A percentile compares a stretch with the other conserved stretches of the same genome.
Conservation (phyloP, 2,888 invertebrate species). For the Drosophila formosana region DNA sequence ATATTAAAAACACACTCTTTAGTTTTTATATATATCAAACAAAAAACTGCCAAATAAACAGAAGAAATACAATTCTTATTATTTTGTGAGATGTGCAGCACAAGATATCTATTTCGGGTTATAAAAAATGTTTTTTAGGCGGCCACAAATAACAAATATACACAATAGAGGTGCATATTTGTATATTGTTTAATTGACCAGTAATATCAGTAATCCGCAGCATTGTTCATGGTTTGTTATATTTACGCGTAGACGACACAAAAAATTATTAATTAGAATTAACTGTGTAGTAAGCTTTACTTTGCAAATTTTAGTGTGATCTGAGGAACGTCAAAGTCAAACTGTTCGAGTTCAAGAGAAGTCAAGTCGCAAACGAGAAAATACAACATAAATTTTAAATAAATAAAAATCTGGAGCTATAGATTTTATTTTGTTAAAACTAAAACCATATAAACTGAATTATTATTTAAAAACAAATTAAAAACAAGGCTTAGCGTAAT, state of each 20-base stretch:
- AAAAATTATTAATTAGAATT: slow-evolving; percentile 42
- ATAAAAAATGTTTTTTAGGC: slow-evolving; percentile 20
- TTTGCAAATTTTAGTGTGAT: slow-evolving; percentile 77
- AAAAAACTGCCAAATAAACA: slow-evolving; percentile 54
- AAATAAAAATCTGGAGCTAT: slow-evolving; percentile 16
- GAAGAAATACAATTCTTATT: slow-evolving; percentile 27
- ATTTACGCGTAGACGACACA: slow-evolving; percentile 20
- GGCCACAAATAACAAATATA: slow-evolving; percentile 10
- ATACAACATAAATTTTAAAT: slow-evolving; percentile 10
- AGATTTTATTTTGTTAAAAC: slow-evolving; percentile 46
- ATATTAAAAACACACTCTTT: not conserved
- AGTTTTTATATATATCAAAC: slow-evolving; percentile 24
- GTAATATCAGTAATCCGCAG: slow-evolving; percentile 16
- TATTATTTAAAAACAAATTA: slow-evolving; percentile 26
- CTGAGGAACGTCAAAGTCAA: slow-evolving; percentile 49
- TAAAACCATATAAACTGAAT: slow-evolving; percentile 13
- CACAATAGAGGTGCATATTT: slow-evolving; percentile 8
- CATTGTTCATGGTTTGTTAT: slow-evolving; percentile 22
- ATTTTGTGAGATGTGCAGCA: slow-evolving; percentile 46
- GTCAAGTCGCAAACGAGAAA: slow-evolving; percentile 32
- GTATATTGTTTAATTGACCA: slow-evolving; percentile 18
- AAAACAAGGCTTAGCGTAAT: slow-evolving; percentile 39
- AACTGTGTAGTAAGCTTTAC: slow-evolving; percentile 75
- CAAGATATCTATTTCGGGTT: slow-evolving; percentile 29
- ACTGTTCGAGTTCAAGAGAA: slow-evolving; percentile 29